Evolutionary conservation across 37 sponge, comb jelly and placozoan species (phyloP).

Genomic region (Bolinopsis microptera): DNA sequence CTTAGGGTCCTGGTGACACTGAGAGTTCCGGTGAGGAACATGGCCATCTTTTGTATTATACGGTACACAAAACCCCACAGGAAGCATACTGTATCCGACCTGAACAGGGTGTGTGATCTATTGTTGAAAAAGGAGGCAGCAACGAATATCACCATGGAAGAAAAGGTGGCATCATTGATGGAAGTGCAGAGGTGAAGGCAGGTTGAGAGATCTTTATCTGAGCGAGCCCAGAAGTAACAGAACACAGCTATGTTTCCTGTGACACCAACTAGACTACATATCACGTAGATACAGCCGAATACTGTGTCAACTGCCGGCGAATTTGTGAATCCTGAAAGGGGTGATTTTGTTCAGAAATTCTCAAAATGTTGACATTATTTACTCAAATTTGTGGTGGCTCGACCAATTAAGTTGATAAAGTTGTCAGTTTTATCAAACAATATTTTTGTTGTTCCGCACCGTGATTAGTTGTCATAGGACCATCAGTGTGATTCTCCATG

Average conservation of each 20-base stretch:
- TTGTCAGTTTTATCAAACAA: too few relatives aligned
- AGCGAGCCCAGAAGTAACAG: not conserved
- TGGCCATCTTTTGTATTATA: not conserved
- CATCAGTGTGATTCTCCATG: too few relatives aligned
- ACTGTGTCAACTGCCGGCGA: not conserved
- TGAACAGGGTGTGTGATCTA: not conserved
- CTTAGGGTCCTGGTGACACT: not conserved
- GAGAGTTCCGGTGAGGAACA: not conserved
- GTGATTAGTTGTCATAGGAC: too few relatives aligned
- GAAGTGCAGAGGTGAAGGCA: not conserved
- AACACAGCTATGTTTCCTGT: not conserved
- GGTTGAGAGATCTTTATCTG: not conserved
- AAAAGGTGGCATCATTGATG: not conserved
- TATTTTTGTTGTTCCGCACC: too few relatives aligned
- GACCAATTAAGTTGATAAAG: too few relatives aligned
- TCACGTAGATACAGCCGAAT: constrained; percentile 9
- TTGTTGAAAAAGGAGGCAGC: not conserved
- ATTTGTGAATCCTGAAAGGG: not conserved
- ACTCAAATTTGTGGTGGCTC: too few relatives aligned
- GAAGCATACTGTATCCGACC: not conserved
- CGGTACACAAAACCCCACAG: not conserved
- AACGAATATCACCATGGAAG: not conserved
- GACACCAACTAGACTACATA: not conserved
- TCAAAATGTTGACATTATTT: too few relatives aligned
- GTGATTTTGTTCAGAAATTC: too few relatives aligned